These are phyloP conservation scores for Hydriomena furcata DNA, from an alignment of 2,888 invertebrate species.

Conservation along the genomic window DNA sequence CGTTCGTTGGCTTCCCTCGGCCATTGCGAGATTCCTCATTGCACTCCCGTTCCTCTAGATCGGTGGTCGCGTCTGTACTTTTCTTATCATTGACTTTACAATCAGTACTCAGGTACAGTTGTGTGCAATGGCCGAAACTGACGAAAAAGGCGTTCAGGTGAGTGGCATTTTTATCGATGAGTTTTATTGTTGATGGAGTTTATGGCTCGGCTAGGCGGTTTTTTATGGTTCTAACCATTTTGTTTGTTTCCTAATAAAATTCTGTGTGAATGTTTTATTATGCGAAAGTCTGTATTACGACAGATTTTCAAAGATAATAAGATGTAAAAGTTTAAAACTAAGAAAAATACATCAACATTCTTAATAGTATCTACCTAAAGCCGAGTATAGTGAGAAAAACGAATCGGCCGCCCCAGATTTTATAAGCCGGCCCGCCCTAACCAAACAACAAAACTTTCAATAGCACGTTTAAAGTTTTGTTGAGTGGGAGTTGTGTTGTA, in stretches of 20 bases:
- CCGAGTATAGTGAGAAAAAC: background rate
- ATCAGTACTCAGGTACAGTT: constrained; percentile 17
- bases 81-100: constrained; percentile 2
- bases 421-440: constrained; percentile 5
- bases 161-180: constrained; percentile 25
- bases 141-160: constrained; percentile 65
- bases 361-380: too few relatives aligned
- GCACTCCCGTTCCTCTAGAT: constrained; percentile 50
- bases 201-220: background rate
- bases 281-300: too few relatives aligned
- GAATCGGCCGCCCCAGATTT: constrained; percentile 14
- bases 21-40: constrained; percentile 46
- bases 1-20: constrained; percentile 46
- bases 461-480: too few relatives aligned
- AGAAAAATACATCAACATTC: too few relatives aligned
- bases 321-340: too few relatives aligned
- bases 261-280: too few relatives aligned
- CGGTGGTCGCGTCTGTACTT: constrained; percentile 38
- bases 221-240: background rate
- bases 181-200: background rate
- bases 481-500: too few relatives aligned
- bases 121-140: constrained; percentile 55
- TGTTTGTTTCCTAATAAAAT: background rate
- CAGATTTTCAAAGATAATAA: too few relatives aligned
- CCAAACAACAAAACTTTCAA: constrained; percentile 4